Base-by-base conservation (phyloP, 2,888 invertebrate genomes). In the Therioaphis trifolii region DNA sequence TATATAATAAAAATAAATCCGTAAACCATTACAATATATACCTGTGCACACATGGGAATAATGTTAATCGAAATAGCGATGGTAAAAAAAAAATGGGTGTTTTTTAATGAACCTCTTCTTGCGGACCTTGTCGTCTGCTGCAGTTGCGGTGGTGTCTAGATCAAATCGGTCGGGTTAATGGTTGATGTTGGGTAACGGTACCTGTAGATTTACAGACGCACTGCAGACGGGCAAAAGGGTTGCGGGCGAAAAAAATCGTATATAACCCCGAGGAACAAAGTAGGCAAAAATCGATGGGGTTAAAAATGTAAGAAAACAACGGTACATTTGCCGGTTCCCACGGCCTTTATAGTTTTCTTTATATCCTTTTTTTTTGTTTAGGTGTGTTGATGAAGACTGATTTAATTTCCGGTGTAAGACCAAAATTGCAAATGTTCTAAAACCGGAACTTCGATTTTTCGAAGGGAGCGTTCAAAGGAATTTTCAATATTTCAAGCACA, bases 241-340 rank as follows among this genome's bases (percentile, higher is more conserved):
- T 82, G 40, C 66, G 49, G 74, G 74, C 72, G 27, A 82, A 82
- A 82, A 78, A 63, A 82, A 61, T 72, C 5, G 68, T 43, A 63
- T 46, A 27, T 46, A 63, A 71, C 69, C 58, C 5, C 43, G 15
- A 43, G 79, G 79, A 55, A 79, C 69, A 55, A n/a, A 71, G 21
- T 52, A 40, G 61, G 82, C 82, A 63, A 82, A 82, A 63, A 71
- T 63, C 52, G 82, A 74, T 66, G 55, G 63, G 63, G 72, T 74
- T 74, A 18, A 52, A 63, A 55, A 58, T 43, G 35, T 35, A 43
- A 82, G 15, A 71, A 71, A 35, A 82, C 82, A 82, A 82, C 82
- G 82, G 82, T 74, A 82, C 61, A 72, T 82, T 82, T 15, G 82
- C 82, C 74, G 82, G 72, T 82, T 82, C 82, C 35, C 35, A 35